Base-by-base conservation (phyloP, 2,113 vertebrate genomes). In the Ivindomyrus marchei region DNA sequence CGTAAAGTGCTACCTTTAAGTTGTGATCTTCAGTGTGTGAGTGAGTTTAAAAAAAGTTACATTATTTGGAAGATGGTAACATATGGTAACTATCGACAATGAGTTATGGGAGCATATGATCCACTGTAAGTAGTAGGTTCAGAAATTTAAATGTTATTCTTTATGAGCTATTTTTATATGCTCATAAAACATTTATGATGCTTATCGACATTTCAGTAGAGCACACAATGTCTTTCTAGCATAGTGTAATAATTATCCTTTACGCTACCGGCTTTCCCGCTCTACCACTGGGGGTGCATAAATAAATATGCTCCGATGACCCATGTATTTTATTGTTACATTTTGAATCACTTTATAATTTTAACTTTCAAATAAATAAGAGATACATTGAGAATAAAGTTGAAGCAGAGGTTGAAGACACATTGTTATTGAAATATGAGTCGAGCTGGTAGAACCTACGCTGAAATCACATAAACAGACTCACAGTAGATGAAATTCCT, bases 371-470 rank as follows among this genome's bases (percentile, higher is more conserved):
- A 27, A 62, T 62, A n/a, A n/a, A n/a, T 62, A 62, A n/a, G 58
- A 9, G 58, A 3, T 7, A n/a, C 24, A 66, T 10, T 66, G 24
- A 66, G 8, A 66, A 62, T n/a, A 10, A 62, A 62, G 58, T 8
- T 24, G 24, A 62, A 62, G 21, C 0, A 9, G 24, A n/a, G 58
- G 58, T 10, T n/a, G 8, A 9, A 62, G 58, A 9, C 58, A 8
- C 58, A 10, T 2, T n/a, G 21, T 62, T n/a, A 9, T 10, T 62
- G 58, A n/a, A 0, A 62, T 3, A 2, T n/a, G 56, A 58, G n/a
- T 8, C 21, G 3, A 24, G 56, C 21, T 3, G 21, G 56, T 9
- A 9, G 0, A 8, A 2, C 6, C 0, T 0, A 58, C 56, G 7
- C 24, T 62, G 9, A n/a, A 62, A n/a, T 77, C 70, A 77, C 31